phyloP scores from a whole-genome alignment of 2,797 vertebrate species.

The Jordanella pulchra region DNA sequence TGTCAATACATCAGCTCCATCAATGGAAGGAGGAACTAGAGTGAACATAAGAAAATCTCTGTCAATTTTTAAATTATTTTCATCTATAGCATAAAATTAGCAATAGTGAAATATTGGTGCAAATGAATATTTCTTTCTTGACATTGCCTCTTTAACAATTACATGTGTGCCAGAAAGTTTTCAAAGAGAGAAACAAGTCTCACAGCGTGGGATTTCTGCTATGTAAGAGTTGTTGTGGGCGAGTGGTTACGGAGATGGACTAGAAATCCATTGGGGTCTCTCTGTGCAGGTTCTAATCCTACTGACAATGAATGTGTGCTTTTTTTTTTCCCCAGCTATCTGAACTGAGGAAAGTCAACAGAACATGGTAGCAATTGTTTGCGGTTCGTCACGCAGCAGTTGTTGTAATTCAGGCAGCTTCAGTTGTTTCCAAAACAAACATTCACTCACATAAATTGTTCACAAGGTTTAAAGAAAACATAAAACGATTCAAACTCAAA shows the following conservation, averaged over 20 bases:
- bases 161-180: constrained; percentile 19
- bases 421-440: background rate
- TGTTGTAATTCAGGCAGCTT: background rate
- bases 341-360: background rate
- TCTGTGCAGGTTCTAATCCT: constrained; percentile 80
- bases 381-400: constrained; percentile 78
- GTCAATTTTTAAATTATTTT: background rate
- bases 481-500: too few species aligned
- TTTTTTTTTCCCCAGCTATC: background rate
- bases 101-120: background rate
- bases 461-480: background rate
- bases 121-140: background rate
- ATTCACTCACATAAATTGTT: background rate
- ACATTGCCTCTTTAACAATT: accelerated
- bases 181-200: accelerated
- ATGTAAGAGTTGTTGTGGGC: constrained; percentile 67
- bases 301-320: constrained; percentile 47
- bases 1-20: constrained; percentile 82
- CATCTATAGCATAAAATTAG: background rate
- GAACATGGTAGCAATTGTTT: constrained; percentile 61
- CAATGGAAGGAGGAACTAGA: constrained; percentile 88
- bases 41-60: background rate
- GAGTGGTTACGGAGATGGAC: constrained; percentile 81
- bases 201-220: accelerated
- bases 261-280: constrained; percentile 82